Evolutionary conservation across 2,797 vertebrate genomes (phyloP).

Genomic region (Anguilla anguilla): DNA sequence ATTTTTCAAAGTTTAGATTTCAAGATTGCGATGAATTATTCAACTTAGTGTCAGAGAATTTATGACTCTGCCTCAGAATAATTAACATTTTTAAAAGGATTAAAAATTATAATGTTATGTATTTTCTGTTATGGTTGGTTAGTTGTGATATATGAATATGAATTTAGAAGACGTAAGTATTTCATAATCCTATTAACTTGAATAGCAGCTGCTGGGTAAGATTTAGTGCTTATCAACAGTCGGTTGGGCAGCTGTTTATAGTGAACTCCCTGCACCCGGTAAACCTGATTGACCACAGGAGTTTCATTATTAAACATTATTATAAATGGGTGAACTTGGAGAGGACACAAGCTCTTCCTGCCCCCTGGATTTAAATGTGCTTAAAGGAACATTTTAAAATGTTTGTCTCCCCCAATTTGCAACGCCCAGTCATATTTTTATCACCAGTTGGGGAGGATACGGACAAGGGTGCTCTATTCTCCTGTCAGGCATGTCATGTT

Average conservation of each 20-base stretch:
- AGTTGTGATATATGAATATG: slow-evolving; percentile 3
- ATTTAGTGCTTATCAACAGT: background rate
- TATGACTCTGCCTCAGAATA: background rate
- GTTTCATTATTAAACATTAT: background rate
- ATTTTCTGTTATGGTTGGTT: background rate
- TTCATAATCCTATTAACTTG: background rate
- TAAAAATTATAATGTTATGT: background rate
- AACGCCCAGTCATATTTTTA: no score
- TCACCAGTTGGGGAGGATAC: no score
- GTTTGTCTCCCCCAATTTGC: no score
- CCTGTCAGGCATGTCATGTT: no score
- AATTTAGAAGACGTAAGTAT: background rate
- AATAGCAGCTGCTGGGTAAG: background rate
- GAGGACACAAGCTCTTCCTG: background rate
- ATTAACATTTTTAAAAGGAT: background rate
- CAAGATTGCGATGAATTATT: background rate
- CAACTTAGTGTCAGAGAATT: background rate
- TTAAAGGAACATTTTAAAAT: no score
- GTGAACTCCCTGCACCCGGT: background rate
- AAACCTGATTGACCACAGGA: background rate
- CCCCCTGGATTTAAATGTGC: no score
- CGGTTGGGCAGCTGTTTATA: background rate
- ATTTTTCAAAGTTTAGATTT: background rate
- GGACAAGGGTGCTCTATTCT: no score
- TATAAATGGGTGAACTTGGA: background rate